Percentiles rank a stretch among this genome's conserved stretches.
These are phyloP conservation scores for Monomorium pharaonis DNA, from an alignment of 1,140 invertebrate species.

Conservation along the genomic window DNA sequence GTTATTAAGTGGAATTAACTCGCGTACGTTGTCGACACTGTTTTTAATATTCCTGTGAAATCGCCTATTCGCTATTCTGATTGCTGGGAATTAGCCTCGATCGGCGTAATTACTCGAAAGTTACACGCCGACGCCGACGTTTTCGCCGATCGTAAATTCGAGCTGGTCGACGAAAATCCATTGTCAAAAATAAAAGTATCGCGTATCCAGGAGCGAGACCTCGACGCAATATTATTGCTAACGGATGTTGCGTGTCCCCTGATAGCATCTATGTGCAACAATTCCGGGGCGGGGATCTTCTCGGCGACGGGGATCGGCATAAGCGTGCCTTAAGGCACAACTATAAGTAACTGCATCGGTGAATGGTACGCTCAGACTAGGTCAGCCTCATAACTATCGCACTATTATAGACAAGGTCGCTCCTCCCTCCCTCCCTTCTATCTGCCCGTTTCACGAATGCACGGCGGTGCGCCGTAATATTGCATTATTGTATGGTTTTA, in stretches of 20 bases:
- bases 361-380: conserved; percentile 76
- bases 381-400: conserved; percentile 72
- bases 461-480: conserved; percentile 13
- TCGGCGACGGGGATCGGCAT: conserved; percentile 5
- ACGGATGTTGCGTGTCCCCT: conserved; percentile 1
- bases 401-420: conserved; percentile 76
- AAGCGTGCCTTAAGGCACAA: conserved; percentile 27
- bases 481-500: conserved; percentile 44
- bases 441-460: neutral
- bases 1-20: neutral
- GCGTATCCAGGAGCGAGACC: neutral
- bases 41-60: neutral
- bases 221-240: neutral
- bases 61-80: neutral
- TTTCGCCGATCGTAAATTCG: neutral
- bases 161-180: neutral
- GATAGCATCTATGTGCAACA: neutral
- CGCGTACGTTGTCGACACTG: neutral
- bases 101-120: conserved; percentile 5
- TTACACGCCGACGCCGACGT: neutral
- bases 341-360: conserved; percentile 68
- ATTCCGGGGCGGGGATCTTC: conserved; percentile 30
- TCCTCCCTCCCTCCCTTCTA: conserved; percentile 52
- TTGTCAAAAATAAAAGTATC: neutral
- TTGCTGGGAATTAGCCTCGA: neutral